Base-by-base conservation (phyloP, 1,140 invertebrate species). In the Euwallacea similis region DNA sequence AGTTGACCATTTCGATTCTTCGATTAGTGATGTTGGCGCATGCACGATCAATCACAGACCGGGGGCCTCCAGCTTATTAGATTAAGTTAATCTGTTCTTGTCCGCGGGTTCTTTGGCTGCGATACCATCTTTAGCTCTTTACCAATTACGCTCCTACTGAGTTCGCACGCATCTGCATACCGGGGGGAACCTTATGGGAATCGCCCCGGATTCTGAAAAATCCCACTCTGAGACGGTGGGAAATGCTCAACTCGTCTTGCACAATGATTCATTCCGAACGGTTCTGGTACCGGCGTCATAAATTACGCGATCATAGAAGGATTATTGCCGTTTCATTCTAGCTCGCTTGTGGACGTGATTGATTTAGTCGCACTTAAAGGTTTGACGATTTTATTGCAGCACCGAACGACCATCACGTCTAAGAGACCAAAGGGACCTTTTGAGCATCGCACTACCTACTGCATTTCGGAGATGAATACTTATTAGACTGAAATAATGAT, bases 121-220 rank as follows among this genome's bases (percentile, higher is more conserved):
- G 71, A 75, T 73, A 77, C 72, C 71, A 76, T 76, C 75, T 77
- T 74, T 73, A 76, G 73, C 69, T 71, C 71, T 69, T 73, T 75
- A 76, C 74, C 77, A 78, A 78, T 78, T 78, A 78, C 70, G 77
- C 71, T 73, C 77, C 76, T 73, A 78, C 77, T 78, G 76, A 50
- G 76, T 72, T 69, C 72, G 73, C 74, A 76, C 67, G 68, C 66
- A 69, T 69, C 66, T 69, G 66, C 66, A 69, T 69, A 69, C 66
- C 58, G 21, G 11, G 33, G 44, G 41, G 58, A 62, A 69, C 66
- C 59, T 69, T 69, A 69, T 69, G 66, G 66, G 66, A 69, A 61
- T 61, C 53, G 33, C 21, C 54, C 53, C 16, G 46, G 50, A 65
- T 65, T 41, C 54, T 54, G 47, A 65, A 65, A 65, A 65, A 65